Conservation (phyloP, 2,888 invertebrate species). For the Agrochola macilenta region DNA sequence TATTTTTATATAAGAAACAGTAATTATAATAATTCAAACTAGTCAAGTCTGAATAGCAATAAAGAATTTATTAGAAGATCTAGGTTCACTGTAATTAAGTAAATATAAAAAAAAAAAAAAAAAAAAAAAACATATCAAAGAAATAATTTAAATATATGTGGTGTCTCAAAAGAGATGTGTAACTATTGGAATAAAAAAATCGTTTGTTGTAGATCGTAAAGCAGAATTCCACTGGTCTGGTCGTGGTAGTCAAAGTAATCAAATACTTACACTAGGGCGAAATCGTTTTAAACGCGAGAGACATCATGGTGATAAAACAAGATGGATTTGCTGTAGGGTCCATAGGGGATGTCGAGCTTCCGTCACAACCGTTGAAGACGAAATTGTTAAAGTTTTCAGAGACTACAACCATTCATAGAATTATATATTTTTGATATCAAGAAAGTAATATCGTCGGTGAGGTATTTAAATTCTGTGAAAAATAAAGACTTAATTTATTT, state of each 20-base stretch:
- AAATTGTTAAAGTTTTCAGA: constrained; percentile 36
- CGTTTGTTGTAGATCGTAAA: constrained; percentile 32
- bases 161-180: not conserved
- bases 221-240: constrained; percentile 23
- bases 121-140: too few species aligned
- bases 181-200: not conserved
- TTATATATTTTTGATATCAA: not conserved
- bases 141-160: not conserved
- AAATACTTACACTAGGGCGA: constrained; percentile 27
- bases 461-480: not conserved
- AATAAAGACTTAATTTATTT: constrained; percentile 24
- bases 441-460: not conserved
- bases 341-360: constrained; percentile 50
- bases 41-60: constrained; percentile 27
- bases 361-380: constrained; percentile 26
- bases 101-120: too few species aligned
- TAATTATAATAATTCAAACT: not conserved
- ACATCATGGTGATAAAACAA: constrained; percentile 33
- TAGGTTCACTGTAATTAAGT: not conserved
- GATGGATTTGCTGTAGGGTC: constrained; percentile 49
- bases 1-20: not conserved
- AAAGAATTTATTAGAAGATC: not conserved
- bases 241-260: constrained; percentile 57
- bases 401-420: constrained; percentile 34
- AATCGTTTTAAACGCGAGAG: constrained; percentile 47